phyloP scores from a whole-genome alignment of 2,888 invertebrate species.

The Carpatolechia fugitivella region DNA sequence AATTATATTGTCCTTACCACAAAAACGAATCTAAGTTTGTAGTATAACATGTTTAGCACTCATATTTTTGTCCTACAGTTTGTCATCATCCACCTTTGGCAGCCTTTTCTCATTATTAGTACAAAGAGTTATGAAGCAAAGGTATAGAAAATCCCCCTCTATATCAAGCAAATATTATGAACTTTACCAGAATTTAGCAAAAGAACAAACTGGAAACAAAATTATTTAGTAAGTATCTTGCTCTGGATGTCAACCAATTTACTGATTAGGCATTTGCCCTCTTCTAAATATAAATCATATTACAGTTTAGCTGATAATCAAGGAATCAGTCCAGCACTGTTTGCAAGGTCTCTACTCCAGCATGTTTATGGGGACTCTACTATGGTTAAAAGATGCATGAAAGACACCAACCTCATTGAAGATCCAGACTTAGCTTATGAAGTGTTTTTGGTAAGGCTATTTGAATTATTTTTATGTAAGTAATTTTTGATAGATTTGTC shows the following conservation, averaged over 20 bases:
- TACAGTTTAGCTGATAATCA: constrained; percentile 63
- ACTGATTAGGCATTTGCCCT: background rate
- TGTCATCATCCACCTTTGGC: constrained; percentile 81
- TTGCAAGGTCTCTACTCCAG: constrained; percentile 70
- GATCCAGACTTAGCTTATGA: constrained; percentile 86
- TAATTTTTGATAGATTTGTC: too few relatives aligned
- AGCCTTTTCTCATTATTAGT: constrained; percentile 85
- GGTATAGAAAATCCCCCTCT: constrained; percentile 79
- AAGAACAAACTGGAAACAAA: constrained; percentile 77
- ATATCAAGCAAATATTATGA: constrained; percentile 77
- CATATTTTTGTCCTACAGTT: constrained; percentile 47
- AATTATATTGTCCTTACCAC: background rate
- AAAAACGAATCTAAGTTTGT: too few relatives aligned
- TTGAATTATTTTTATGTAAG: too few relatives aligned
- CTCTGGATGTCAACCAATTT: background rate
- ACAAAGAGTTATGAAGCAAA: constrained; percentile 81
- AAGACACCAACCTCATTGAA: constrained; percentile 85
- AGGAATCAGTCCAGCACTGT: constrained; percentile 65
- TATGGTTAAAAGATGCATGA: constrained; percentile 78
- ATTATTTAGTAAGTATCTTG: constrained; percentile 76
- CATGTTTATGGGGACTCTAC: constrained; percentile 63
- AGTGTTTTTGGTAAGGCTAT: constrained; percentile 86
- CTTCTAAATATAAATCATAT: constrained; percentile 12
- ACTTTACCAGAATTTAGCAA: constrained; percentile 73
- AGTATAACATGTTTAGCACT: too few relatives aligned